Percentiles rank a stretch among this genome's conserved stretches.
phyloP scores from a whole-genome alignment of 2,113 vertebrate species.

The Nasalis larvatus region DNA sequence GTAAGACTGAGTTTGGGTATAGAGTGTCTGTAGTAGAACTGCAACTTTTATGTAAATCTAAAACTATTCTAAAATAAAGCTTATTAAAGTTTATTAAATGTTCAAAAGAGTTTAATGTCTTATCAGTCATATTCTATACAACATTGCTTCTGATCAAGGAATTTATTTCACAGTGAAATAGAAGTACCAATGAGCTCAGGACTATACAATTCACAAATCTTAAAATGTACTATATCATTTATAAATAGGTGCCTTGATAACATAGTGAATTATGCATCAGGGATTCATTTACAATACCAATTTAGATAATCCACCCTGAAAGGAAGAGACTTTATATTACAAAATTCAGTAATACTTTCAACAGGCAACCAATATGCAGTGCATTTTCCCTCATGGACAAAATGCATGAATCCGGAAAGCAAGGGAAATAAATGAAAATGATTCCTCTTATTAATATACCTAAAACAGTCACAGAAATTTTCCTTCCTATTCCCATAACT shows the following conservation, averaged over 20 bases:
- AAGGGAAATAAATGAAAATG: neutral
- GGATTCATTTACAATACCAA: neutral
- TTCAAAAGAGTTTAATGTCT: neutral
- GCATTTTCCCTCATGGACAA: neutral
- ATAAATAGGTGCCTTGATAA: neutral
- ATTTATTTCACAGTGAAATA: neutral
- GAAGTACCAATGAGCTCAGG: neutral
- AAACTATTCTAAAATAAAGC: neutral
- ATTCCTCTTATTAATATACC: neutral
- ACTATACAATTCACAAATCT: neutral
- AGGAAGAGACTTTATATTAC: neutral
- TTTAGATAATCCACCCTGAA: neutral
- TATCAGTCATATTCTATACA: neutral
- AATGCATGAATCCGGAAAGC: neutral
- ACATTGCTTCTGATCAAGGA: neutral
- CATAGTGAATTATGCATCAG: neutral
- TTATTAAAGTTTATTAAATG: neutral
- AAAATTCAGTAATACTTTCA: neutral
- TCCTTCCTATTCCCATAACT: neutral
- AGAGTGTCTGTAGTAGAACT: neutral
- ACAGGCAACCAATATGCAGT: neutral
- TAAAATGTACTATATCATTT: neutral
- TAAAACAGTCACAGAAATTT: neutral
- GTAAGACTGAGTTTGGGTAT: neutral
- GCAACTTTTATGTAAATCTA: neutral